Conservation (phyloP, 2,797 vertebrate genomes). For the Bradypodion ventrale region DNA sequence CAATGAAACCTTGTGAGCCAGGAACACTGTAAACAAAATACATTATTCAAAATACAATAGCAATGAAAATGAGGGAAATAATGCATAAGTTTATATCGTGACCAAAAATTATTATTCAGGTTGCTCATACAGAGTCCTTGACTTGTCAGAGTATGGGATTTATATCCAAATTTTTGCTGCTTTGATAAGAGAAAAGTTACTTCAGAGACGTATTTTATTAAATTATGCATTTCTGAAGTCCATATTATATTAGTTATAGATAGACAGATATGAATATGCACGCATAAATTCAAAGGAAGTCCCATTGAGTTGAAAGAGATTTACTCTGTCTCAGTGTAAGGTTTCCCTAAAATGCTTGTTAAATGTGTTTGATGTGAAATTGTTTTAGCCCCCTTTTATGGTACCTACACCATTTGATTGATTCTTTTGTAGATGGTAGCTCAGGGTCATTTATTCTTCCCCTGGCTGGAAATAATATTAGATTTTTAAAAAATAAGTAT, state of each 20-base stretch:
- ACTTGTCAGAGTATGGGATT: background rate
- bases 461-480: background rate
- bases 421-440: background rate
- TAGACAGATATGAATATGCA: too few relatives aligned
- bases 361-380: background rate
- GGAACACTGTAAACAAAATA: background rate
- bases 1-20: slow-evolving; percentile 11
- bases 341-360: background rate
- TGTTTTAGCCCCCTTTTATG: background rate
- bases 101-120: background rate
- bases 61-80: background rate
- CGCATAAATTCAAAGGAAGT: too few relatives aligned
- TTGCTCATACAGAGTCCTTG: background rate
- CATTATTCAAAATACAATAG: background rate
- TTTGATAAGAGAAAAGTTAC: background rate
- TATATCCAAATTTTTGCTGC: background rate
- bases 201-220: background rate
- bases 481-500: background rate
- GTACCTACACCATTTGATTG: background rate
- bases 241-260: background rate
- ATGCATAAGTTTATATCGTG: background rate
- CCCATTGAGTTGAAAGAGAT: too few relatives aligned
- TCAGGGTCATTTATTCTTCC: background rate
- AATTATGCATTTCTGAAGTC: background rate
- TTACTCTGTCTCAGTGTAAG: background rate